Evolutionary conservation across 2,797 vertebrate species (phyloP), one percentile per base, ranked within the genome.

Genomic region (Euthynnus affinis): DNA sequence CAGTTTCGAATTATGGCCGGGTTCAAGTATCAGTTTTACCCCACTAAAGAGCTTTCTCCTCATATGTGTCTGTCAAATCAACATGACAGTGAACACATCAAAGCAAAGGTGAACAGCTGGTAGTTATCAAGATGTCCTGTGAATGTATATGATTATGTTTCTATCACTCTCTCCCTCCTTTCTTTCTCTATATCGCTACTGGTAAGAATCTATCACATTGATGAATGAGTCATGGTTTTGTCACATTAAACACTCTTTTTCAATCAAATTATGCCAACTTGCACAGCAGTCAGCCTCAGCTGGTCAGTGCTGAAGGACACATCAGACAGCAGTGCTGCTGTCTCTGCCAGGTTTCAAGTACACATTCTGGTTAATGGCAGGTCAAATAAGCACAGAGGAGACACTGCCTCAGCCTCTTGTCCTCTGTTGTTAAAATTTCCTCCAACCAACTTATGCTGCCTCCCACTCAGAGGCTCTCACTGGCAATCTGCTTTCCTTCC

Each of bases 211-310:
- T 58, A 76, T 85, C 81, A 78, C 64, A 66, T 32, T 84, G 87
- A 90, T 79, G 83, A 88, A 91, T 86, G 87, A 91, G n/a, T 88
- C 81, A 67, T 79, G 83, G 61, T 78, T 93, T 85, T 87, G 88
- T 89, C 85, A 91, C 82, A 83, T 89, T 87, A 83, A 89, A 91
- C 72, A 61, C 63, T 82, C 62, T 64, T 82, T 49, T 84, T 89
- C 76, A 86, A 80, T 85, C 74, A 57, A 85, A 93, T 90, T 76
- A 88, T 68, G 64, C 66, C 61, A 79, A 78, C 51, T 52, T 71
- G 78, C 72, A 64, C 74, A 74, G 67, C 74, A 73, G 73, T 55
- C 57, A 76, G 76, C 29, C 81, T 71, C 22, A 61, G 74, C 68
- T 78, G 67, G 57, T 66, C 55, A 22, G 15, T 9, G 60, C 78